phyloP scores from a whole-genome alignment of 2,888 invertebrate species.

The Elaeidobius kamerunicus region DNA sequence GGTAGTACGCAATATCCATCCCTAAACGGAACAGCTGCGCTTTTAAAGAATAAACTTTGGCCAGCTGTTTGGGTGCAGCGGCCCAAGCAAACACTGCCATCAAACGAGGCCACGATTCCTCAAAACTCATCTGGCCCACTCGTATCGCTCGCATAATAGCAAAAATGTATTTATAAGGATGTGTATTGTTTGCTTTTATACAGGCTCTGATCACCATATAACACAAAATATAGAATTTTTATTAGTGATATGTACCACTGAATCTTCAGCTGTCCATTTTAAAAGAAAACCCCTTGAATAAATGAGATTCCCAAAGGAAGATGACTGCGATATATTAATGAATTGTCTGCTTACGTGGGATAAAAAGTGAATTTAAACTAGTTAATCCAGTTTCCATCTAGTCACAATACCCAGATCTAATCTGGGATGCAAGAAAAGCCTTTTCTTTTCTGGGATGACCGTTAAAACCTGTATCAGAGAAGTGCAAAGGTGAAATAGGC shows the following conservation, averaged over 20 bases:
- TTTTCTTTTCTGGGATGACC: slow-evolving; percentile 2
- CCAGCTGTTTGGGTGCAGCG: slow-evolving; percentile 49
- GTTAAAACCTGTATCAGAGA: slow-evolving; percentile 22
- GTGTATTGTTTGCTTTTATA: no score
- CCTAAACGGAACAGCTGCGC: slow-evolving; percentile 48
- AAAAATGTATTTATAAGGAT: slow-evolving; percentile 42
- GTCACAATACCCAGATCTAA: no score
- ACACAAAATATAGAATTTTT: no score
- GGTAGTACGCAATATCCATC: slow-evolving; percentile 44
- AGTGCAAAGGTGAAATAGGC: slow-evolving; percentile 24
- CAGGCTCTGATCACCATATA: no score
- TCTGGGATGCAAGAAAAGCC: slow-evolving; percentile 4
- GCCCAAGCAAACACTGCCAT: slow-evolving; percentile 36
- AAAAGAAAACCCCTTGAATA: no score
- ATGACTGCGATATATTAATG: no score
- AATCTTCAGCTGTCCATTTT: no score
- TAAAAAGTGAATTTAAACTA: no score
- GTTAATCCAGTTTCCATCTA: no score
- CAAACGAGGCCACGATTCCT: slow-evolving; percentile 28
- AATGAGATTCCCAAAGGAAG: no score
- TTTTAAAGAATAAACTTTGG: slow-evolving; percentile 51
- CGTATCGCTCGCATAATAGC: slow-evolving; percentile 47
- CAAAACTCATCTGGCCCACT: slow-evolving; percentile 36
- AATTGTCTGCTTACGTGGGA: no score
- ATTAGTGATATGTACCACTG: no score